Percentiles rank a stretch among this genome's conserved stretches.
These are phyloP conservation scores for Zelostemma sp. DNA, from an alignment of 1,140 invertebrate species.

Conservation along the genomic window DNA sequence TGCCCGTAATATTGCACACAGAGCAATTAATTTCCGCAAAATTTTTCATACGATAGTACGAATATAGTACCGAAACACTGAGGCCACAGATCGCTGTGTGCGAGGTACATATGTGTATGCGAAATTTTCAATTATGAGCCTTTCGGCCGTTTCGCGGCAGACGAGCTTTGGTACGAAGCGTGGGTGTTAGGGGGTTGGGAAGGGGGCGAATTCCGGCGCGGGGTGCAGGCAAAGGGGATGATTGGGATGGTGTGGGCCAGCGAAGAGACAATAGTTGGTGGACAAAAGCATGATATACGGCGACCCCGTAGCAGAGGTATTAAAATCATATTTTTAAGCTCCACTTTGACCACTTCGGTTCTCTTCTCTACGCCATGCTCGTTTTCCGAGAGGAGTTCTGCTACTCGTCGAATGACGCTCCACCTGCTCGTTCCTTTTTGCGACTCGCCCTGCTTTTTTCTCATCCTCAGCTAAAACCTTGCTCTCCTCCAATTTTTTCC, in stretches of 20 bases:
- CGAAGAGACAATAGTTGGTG: slow-evolving; percentile 65
- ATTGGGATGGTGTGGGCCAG: slow-evolving; percentile 46
- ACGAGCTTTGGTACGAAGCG: slow-evolving; percentile 5
- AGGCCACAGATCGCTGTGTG: background rate
- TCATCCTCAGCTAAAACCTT: background rate
- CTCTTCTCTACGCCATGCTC: background rate
- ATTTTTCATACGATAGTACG: slow-evolving; percentile 14
- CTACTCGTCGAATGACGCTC: slow-evolving; percentile 12
- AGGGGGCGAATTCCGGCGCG: background rate
- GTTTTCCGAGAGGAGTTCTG: slow-evolving; percentile 1
- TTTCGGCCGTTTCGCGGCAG: slow-evolving; percentile 17
- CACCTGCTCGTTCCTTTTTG: slow-evolving; percentile 4
- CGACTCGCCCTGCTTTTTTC: background rate
- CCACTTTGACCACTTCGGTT: slow-evolving; percentile 25
- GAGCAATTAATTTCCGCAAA: slow-evolving; percentile 16
- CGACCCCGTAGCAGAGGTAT: slow-evolving; percentile 60
- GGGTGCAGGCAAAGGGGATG: slow-evolving; percentile 16
- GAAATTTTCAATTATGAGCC: slow-evolving; percentile 21
- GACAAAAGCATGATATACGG: slow-evolving; percentile 68
- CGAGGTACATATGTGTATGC: slow-evolving; percentile 11
- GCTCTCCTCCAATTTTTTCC: background rate
- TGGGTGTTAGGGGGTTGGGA: background rate
- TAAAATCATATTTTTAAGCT: slow-evolving; percentile 69
- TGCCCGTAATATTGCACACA: slow-evolving; percentile 9
- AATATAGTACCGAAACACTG: slow-evolving; percentile 3